Percentiles rank a stretch among this genome's conserved stretches.
phyloP scores from a whole-genome alignment of 2,113 vertebrate genomes.

The Scopus umbretta region DNA sequence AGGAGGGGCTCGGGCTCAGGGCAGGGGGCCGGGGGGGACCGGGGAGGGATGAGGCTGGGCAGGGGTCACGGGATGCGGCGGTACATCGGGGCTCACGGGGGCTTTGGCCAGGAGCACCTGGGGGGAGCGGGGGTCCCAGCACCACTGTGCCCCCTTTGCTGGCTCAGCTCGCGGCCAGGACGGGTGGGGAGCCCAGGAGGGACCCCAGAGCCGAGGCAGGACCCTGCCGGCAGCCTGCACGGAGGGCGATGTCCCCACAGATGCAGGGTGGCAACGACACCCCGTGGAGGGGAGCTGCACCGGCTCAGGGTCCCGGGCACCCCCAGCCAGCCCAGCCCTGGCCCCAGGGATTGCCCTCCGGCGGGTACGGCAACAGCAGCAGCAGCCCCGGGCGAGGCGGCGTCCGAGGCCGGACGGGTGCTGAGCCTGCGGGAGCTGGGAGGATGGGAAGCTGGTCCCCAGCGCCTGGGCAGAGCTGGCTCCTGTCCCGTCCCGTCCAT shows the following conservation, averaged over 20 bases:
- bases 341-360: not conserved
- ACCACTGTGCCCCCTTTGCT: not conserved
- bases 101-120: not conserved
- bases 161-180: not conserved
- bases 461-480: not conserved
- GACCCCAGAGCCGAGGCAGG: not conserved
- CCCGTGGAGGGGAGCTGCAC: fast-evolving
- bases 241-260: fast-evolving
- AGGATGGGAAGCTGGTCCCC: not conserved
- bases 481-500: fast-evolving
- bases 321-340: not conserved
- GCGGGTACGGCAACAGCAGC: too few species aligned
- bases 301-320: not conserved
- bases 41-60: fast-evolving
- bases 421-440: not conserved
- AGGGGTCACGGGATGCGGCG: not conserved
- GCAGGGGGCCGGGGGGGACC: not conserved
- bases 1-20: not conserved
- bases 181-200: not conserved
- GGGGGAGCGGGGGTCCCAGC: not conserved
- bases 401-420: not conserved
- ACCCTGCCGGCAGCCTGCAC: not conserved
- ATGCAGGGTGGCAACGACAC: not conserved
- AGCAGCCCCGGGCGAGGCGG: not conserved
- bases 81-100: fast-evolving